Percentiles rank a stretch among this genome's conserved stretches.
phyloP scores from a whole-genome alignment of 1,140 invertebrate genomes.

The Dufourea novaeangliae region DNA sequence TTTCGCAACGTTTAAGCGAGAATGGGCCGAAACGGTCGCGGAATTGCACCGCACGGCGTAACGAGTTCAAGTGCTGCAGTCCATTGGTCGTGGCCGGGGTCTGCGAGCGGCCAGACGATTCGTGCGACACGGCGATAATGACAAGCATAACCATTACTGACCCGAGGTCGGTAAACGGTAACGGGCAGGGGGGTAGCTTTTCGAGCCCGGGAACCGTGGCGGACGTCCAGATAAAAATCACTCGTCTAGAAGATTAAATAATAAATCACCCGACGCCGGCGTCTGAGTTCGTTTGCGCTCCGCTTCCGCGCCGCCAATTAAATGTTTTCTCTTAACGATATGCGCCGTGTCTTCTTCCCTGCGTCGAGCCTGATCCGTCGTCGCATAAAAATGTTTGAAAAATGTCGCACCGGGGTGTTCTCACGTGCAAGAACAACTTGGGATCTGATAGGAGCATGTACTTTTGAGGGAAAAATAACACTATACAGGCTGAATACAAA shows the following conservation, averaged over 20 bases:
- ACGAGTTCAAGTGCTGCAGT: slow-evolving; percentile 64
- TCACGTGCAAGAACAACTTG: neutral
- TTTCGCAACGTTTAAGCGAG: slow-evolving; percentile 64
- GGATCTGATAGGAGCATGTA: no score
- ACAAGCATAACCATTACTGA: slow-evolving; percentile 75
- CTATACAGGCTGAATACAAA: no score
- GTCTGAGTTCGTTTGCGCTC: slow-evolving; percentile 39
- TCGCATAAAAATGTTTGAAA: slow-evolving; percentile 1
- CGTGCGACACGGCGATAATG: slow-evolving; percentile 77
- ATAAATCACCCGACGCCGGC: slow-evolving; percentile 62
- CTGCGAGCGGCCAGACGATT: slow-evolving; percentile 50
- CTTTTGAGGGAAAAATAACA: no score
- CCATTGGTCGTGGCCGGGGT: slow-evolving; percentile 49
- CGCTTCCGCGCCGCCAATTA: slow-evolving; percentile 49
- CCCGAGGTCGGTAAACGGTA: slow-evolving; percentile 72
- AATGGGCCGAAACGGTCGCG: slow-evolving; percentile 59
- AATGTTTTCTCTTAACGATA: slow-evolving; percentile 53
- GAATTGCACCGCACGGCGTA: slow-evolving; percentile 50
- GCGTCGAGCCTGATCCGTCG: neutral
- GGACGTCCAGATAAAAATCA: slow-evolving; percentile 70
- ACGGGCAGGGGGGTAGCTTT: slow-evolving; percentile 62
- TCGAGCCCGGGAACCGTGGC: slow-evolving; percentile 53
- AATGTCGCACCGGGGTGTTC: neutral
- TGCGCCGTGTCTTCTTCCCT: slow-evolving; percentile 12
- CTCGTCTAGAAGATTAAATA: slow-evolving; percentile 75